Percentiles rank a stretch among this genome's conserved stretches.
phyloP scores from a whole-genome alignment of 2,888 invertebrate genomes.

The Beris chalybata region DNA sequence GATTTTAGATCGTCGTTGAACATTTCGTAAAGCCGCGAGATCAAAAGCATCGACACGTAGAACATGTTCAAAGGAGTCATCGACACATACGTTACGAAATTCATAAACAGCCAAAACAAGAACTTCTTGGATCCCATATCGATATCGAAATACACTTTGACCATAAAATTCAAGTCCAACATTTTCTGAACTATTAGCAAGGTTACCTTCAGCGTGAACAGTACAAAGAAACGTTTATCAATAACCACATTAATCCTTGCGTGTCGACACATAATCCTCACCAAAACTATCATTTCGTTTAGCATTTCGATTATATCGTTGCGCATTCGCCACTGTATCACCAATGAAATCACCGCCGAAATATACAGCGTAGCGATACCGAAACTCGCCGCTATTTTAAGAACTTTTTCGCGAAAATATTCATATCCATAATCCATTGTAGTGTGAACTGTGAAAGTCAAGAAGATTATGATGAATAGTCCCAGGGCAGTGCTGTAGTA shows the following conservation, averaged over 20 bases:
- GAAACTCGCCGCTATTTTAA: no score
- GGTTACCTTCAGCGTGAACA: background rate
- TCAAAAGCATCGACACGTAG: background rate
- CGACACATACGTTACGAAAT: background rate
- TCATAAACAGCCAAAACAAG: background rate
- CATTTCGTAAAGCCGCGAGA: background rate
- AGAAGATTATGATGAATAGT: background rate
- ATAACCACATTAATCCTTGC: no score
- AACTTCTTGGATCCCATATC: no score
- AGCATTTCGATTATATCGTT: no score
- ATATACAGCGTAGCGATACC: no score
- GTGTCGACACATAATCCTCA: no score
- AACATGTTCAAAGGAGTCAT: constrained; percentile 1
- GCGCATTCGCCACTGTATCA: no score
- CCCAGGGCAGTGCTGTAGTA: background rate
- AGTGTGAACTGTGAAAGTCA: background rate
- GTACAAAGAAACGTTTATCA: background rate
- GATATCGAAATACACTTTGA: no score
- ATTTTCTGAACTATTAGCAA: background rate
- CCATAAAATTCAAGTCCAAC: no score
- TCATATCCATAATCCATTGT: background rate
- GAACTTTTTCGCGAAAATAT: no score
- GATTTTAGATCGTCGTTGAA: background rate
- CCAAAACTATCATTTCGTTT: no score
- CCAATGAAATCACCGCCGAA: no score